Evolutionary conservation across 2,888 invertebrate genomes (phyloP).

Genomic region (Urechis unicinctus): DNA sequence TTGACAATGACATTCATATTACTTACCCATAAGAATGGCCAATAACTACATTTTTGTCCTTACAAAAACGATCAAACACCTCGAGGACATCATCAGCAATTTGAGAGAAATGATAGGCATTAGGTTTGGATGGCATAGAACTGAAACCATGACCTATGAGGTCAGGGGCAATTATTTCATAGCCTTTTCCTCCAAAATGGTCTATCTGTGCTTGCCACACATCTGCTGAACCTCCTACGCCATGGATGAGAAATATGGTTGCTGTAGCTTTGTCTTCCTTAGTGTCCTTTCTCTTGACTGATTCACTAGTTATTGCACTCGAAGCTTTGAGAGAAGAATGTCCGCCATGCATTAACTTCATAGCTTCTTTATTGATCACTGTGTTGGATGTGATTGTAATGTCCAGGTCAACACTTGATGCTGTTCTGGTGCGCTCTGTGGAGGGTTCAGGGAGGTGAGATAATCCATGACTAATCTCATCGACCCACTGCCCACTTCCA

Average conservation of each 20-base stretch:
- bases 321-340: too few species aligned
- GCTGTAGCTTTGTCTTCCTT: too few species aligned
- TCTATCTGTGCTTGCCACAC: conserved; percentile 60
- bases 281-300: too few species aligned
- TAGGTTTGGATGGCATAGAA: conserved; percentile 56
- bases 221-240: conserved; percentile 63
- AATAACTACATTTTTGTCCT: conserved; percentile 59
- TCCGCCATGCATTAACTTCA: too few species aligned
- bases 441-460: too few species aligned
- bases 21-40: conserved; percentile 66
- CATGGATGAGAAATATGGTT: conserved; percentile 61
- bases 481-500: too few species aligned
- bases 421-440: too few species aligned
- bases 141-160: conserved; percentile 65
- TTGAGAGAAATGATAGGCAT: conserved; percentile 59
- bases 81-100: conserved; percentile 58
- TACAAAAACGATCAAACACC: conserved; percentile 61
- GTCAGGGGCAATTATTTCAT: conserved; percentile 63
- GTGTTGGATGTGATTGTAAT: too few species aligned
- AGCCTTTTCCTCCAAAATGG: conserved; percentile 57
- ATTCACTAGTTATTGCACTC: too few species aligned
- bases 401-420: too few species aligned
- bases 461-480: too few species aligned
- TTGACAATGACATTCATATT: not conserved
- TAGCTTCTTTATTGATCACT: too few species aligned